Evolutionary conservation across 2,888 invertebrate genomes (phyloP), one percentile per base, ranked within the genome.

Genomic region (Dione juno): DNA sequence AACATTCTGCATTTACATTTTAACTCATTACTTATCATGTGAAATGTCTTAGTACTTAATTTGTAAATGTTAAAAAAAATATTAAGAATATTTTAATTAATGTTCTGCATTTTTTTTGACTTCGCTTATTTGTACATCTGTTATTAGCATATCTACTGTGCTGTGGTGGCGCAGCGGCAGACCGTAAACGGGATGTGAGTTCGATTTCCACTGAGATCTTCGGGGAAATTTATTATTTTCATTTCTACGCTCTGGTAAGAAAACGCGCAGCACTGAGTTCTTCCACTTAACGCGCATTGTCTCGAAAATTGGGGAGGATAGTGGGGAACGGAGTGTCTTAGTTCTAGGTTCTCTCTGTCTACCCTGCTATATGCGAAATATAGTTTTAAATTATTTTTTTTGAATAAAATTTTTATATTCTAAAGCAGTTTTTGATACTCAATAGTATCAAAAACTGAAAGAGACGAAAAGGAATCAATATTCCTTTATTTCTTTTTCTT

Each of bases 401-500:
- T n/a, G n/a, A n/a, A n/a, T n/a, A n/a, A n/a, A n/a, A 10, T 65
- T 13, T 19, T n/a, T 65, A 64, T 63, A 72, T 43, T 61, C 73
- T 66, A 16, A 21, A 67, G 67, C 10, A 50, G 19, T 13, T 40
- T 37, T 37, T 16, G 1, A 6, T 7, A 5, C 35, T 14, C 13
- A 13, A 13, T 3, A 5, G n/a, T n/a, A n/a, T n/a, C n/a, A n/a
- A n/a, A n/a, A n/a, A n/a, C n/a, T n/a, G n/a, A n/a, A n/a, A n/a
- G n/a, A n/a, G n/a, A n/a, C n/a, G n/a, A n/a, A n/a, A n/a, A n/a
- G n/a, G n/a, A n/a, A n/a, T n/a, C n/a, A n/a, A n/a, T n/a, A n/a
- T n/a, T n/a, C n/a, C 64, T 70, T 57, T 6, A 19, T 28, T 37
- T 81, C 78, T 13, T 79, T 77, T 35, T 77, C 77, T 53, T 80